phyloP scores from a whole-genome alignment of 1,140 invertebrate species.

The Hetaerina americana region DNA sequence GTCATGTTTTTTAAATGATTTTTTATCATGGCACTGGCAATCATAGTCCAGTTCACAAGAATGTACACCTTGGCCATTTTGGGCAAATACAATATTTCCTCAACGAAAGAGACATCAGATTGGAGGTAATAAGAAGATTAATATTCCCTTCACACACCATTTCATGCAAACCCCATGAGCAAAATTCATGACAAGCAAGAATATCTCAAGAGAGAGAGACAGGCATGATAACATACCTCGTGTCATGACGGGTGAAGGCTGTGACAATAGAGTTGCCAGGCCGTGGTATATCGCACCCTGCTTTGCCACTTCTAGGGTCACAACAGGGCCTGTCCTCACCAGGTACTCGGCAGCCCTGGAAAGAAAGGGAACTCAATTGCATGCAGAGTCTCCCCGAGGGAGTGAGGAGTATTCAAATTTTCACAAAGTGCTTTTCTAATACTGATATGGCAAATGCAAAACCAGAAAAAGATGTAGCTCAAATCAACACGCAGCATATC shows the following conservation, averaged over 20 bases:
- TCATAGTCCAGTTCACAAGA: too few species aligned
- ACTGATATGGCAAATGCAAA: too few species aligned
- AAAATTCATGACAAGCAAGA: not conserved
- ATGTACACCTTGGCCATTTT: too few species aligned
- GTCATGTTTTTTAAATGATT: too few species aligned
- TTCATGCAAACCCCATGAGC: not conserved
- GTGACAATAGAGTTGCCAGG: slow-evolving; percentile 80
- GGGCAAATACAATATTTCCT: too few species aligned
- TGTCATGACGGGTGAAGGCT: slow-evolving; percentile 72
- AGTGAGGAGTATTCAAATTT: not conserved
- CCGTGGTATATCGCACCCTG: slow-evolving; percentile 95
- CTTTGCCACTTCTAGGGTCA: slow-evolving; percentile 92
- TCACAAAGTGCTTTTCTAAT: too few species aligned
- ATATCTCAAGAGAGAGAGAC: not conserved
- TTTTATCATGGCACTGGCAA: too few species aligned
- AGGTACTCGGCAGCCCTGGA: slow-evolving; percentile 86
- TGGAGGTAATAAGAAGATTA: too few species aligned
- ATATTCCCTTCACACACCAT: too few species aligned
- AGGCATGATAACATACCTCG: slow-evolving; percentile 49
- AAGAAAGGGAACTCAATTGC: slow-evolving; percentile 12
- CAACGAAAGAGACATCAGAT: too few species aligned
- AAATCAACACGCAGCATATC: too few species aligned
- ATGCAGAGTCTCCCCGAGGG: not conserved
- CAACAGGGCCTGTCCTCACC: slow-evolving; percentile 81
- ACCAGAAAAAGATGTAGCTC: too few species aligned